Percentiles rank a stretch among this genome's conserved stretches.
Conservation (phyloP, 1,140 invertebrate genomes). For the Galendromus occidentalis region DNA sequence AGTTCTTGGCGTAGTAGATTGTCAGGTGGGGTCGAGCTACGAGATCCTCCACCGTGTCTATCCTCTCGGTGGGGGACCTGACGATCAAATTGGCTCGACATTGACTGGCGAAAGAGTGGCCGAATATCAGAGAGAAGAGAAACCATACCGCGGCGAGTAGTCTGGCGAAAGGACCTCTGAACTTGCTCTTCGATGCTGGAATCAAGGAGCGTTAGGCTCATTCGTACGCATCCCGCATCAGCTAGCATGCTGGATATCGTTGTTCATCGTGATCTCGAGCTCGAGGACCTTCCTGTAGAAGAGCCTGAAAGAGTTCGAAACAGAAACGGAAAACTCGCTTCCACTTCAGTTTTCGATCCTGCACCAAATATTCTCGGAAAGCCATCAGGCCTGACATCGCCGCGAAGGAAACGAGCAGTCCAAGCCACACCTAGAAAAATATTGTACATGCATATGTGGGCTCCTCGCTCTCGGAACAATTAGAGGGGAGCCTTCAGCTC, state of each 20-base stretch:
- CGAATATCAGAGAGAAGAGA: background rate
- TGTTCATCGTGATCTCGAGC: too few relatives aligned
- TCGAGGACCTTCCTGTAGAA: background rate
- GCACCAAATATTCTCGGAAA: background rate
- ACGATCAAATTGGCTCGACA: conserved; percentile 1
- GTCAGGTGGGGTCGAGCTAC: background rate
- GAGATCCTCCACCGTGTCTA: background rate
- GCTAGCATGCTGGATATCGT: too few relatives aligned
- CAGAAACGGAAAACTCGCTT: background rate
- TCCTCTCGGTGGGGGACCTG: background rate
- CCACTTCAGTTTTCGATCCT: background rate
- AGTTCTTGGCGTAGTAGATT: background rate
- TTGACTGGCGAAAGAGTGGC: background rate
- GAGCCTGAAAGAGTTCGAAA: background rate
- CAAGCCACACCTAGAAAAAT: background rate
- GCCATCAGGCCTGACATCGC: background rate
- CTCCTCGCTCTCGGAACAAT: too few relatives aligned
- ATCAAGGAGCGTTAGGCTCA: too few relatives aligned
- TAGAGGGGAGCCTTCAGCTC: too few relatives aligned
- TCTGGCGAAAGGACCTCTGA: background rate
- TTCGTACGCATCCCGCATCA: too few relatives aligned
- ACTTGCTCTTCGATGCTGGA: background rate
- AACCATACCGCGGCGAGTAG: background rate
- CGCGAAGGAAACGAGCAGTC: background rate
- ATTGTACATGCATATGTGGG: too few relatives aligned